These are phyloP conservation scores for Fulmarus glacialis DNA, from an alignment of 2,113 vertebrate species.

Conservation along the genomic window DNA sequence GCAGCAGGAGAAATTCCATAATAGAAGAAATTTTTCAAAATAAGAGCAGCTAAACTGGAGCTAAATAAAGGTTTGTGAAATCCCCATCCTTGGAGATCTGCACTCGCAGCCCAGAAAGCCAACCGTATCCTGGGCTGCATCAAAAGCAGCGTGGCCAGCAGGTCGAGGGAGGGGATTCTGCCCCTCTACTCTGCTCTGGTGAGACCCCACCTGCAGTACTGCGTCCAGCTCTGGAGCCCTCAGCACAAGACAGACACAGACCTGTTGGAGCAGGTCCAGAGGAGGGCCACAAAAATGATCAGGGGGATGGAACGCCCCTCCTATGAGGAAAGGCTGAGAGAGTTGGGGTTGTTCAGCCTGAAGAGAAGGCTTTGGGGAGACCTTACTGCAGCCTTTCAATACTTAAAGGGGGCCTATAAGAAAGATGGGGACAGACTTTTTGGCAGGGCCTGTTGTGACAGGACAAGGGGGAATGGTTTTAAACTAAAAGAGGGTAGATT, in stretches of 20 bases:
- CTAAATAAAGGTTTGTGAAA: neutral
- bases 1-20: neutral
- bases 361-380: neutral
- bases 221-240: neutral
- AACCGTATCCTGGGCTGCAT: neutral
- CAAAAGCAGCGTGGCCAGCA: neutral
- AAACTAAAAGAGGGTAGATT: neutral
- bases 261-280: too few relatives aligned
- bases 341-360: neutral
- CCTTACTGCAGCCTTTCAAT: neutral
- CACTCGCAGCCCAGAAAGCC: neutral
- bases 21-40: neutral
- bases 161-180: neutral
- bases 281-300: too few relatives aligned
- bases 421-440: neutral
- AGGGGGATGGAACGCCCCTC: neutral
- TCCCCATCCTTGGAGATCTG: neutral
- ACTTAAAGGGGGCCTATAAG: neutral
- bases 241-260: too few relatives aligned
- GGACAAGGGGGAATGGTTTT: neutral
- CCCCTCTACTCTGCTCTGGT: neutral
- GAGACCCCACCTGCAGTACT: neutral
- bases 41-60: neutral
- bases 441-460: neutral
- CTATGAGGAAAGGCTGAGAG: neutral